Percentiles rank a stretch among this genome's conserved stretches.
phyloP scores from a whole-genome alignment of 2,888 invertebrate genomes.

The Coleophora flavipennella region DNA sequence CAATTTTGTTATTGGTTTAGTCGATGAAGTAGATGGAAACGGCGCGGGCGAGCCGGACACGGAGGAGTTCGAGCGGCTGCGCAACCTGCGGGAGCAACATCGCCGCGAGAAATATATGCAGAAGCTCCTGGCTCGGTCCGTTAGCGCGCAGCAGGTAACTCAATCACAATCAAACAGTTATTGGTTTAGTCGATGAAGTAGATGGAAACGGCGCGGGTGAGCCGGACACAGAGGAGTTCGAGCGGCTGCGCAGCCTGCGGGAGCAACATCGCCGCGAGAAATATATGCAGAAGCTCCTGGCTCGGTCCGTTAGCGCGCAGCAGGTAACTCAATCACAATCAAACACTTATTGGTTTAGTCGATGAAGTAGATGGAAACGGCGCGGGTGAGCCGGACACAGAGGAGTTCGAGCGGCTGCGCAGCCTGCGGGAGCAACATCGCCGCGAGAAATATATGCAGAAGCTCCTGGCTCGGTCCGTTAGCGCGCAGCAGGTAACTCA shows the following conservation, averaged over 20 bases:
- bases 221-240: slow-evolving; percentile 77
- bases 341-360: too few species aligned
- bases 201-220: slow-evolving; percentile 31
- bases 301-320: slow-evolving; percentile 72
- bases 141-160: slow-evolving; percentile 70
- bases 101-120: slow-evolving; percentile 75
- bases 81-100: slow-evolving; percentile 78
- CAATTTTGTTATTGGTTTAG: too few species aligned
- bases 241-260: slow-evolving; percentile 77
- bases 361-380: slow-evolving; percentile 48
- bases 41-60: slow-evolving; percentile 35
- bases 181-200: slow-evolving; percentile 57
- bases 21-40: slow-evolving; percentile 53
- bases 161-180: too few species aligned
- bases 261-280: slow-evolving; percentile 79
- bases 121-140: slow-evolving; percentile 73
- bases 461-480: slow-evolving; percentile 73
- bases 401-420: slow-evolving; percentile 81
- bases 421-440: slow-evolving; percentile 79
- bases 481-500: slow-evolving; percentile 70
- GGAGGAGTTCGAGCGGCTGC: slow-evolving; percentile 81
- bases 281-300: slow-evolving; percentile 74
- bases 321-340: too few species aligned
- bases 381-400: slow-evolving; percentile 47
- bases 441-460: slow-evolving; percentile 73